Evolutionary conservation across 2,113 vertebrate genomes (phyloP).

Genomic region (Anser brachyrhynchus): DNA sequence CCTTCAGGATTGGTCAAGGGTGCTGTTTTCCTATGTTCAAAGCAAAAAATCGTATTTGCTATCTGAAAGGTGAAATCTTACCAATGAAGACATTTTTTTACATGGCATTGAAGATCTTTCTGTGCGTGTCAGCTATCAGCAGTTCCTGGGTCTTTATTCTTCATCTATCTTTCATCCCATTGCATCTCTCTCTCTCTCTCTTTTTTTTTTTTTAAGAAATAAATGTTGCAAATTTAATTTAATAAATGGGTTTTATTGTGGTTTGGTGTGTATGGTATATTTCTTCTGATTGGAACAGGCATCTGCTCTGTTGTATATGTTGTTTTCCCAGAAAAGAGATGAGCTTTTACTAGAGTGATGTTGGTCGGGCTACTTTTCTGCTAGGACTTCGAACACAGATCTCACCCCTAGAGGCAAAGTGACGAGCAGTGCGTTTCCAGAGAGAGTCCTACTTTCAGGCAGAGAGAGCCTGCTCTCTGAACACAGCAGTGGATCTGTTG

Average conservation of each 20-base stretch:
- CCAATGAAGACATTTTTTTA: background rate
- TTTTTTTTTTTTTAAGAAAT: background rate
- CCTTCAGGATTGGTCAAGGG: background rate
- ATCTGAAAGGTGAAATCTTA: background rate
- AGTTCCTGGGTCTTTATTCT: background rate
- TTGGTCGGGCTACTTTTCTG: background rate
- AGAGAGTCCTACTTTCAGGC: background rate
- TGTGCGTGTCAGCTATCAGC: background rate
- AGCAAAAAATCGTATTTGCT: background rate
- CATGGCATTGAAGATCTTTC: background rate
- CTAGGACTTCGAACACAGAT: accelerated
- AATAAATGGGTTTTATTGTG: background rate
- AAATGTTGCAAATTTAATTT: background rate
- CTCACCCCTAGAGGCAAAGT: background rate
- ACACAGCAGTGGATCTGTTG: background rate
- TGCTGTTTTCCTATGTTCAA: background rate
- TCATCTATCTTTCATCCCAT: background rate
- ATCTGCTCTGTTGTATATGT: background rate
- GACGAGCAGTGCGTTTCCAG: background rate
- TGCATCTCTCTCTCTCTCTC: too few relatives aligned
- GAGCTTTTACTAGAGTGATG: background rate
- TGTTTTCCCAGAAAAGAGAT: background rate
- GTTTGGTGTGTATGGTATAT: background rate
- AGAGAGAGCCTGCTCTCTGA: background rate
- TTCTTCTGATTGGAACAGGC: background rate